Evolutionary conservation across 2,113 vertebrate genomes (phyloP).

Genomic region (Crocuta crocuta): DNA sequence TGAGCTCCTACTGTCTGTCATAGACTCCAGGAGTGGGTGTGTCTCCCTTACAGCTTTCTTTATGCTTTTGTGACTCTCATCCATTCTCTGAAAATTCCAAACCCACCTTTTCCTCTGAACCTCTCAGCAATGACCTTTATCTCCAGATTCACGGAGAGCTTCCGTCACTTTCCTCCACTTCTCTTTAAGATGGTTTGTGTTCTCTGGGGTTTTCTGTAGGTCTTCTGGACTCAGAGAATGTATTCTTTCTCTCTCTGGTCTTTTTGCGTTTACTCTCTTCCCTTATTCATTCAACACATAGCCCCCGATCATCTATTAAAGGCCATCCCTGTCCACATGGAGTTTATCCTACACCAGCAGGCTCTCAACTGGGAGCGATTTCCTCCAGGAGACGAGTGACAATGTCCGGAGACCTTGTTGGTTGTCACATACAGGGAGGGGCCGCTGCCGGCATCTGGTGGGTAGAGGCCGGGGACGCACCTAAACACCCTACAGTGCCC

Average conservation of each 20-base stretch:
- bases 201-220: not conserved
- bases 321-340: not conserved
- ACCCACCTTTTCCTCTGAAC: not conserved
- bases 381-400: rapidly evolving
- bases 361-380: not conserved
- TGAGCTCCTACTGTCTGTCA: not conserved
- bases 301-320: not conserved
- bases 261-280: not conserved
- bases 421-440: not conserved
- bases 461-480: not conserved
- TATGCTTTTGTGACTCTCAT: not conserved
- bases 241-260: not conserved
- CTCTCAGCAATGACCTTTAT: not conserved
- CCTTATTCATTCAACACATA: not conserved
- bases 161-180: not conserved
- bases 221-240: not conserved
- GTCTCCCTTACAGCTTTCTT: not conserved
- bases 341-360: not conserved
- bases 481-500: not conserved
- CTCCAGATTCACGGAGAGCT: not conserved
- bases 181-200: not conserved
- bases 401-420: not conserved
- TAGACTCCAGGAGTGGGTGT: rapidly evolving
- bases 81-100: not conserved
- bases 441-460: not conserved